A percentile compares a stretch with the other conserved stretches of the same genome.
These are phyloP conservation scores for Grapholita molesta DNA, from an alignment of 1,140 invertebrate species.

Conservation along the genomic window DNA sequence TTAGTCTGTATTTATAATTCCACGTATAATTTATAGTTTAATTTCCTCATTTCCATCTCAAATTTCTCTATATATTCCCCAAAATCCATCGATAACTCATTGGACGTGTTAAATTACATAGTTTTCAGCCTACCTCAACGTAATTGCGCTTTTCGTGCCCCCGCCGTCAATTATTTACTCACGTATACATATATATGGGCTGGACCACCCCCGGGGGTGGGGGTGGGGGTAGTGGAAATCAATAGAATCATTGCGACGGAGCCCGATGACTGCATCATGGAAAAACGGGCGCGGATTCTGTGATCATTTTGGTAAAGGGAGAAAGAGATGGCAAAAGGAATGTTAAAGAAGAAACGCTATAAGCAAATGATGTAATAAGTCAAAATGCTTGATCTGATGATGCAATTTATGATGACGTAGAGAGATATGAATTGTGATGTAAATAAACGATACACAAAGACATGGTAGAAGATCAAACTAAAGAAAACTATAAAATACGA, in stretches of 20 bases:
- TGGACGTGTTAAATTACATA: not conserved
- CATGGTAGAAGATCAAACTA: too few species aligned
- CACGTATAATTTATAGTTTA: too few species aligned
- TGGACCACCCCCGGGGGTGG: constrained; percentile 27
- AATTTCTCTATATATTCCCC: too few species aligned
- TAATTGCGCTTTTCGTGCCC: constrained; percentile 2
- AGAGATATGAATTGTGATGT: too few species aligned
- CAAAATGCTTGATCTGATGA: too few species aligned
- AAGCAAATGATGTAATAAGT: too few species aligned
- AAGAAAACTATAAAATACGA: too few species aligned
- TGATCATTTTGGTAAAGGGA: not conserved
- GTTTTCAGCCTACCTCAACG: constrained; percentile 8
- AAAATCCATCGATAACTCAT: constrained; percentile 22
- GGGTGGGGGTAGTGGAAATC: constrained; percentile 45
- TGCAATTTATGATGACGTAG: too few species aligned
- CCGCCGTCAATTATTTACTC: not conserved
- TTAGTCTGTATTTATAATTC: too few species aligned
- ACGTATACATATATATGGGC: constrained; percentile 26
- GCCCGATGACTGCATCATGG: constrained; percentile 31
- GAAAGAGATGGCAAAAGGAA: not conserved
- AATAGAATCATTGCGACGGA: constrained; percentile 56
- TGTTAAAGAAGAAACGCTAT: too few species aligned
- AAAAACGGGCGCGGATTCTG: not conserved
- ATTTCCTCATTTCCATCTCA: too few species aligned
- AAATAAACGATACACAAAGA: too few species aligned